A percentile compares a stretch with the other conserved stretches of the same genome.
These are phyloP conservation scores for Neodiprion lecontei DNA, from an alignment of 1,140 invertebrate species.

Conservation along the genomic window DNA sequence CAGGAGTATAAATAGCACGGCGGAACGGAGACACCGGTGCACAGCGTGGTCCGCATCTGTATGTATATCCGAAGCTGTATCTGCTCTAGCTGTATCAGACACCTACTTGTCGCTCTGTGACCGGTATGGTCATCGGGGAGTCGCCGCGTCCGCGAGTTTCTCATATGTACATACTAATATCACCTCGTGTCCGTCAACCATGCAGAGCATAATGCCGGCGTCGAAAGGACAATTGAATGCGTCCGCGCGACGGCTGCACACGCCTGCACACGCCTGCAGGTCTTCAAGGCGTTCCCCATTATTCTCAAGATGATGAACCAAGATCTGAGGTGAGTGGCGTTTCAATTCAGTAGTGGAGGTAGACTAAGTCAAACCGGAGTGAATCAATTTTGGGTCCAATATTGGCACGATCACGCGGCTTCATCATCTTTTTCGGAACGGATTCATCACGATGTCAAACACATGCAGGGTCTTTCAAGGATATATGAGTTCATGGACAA, in stretches of 20 bases:
- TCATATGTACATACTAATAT: slow-evolving; percentile 10
- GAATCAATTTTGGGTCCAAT: no score
- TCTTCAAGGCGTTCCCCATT: not conserved
- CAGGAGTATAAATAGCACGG: slow-evolving; percentile 55
- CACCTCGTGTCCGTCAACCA: not conserved
- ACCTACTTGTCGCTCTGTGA: slow-evolving; percentile 24
- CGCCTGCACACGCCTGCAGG: not conserved
- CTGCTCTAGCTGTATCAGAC: slow-evolving; percentile 25
- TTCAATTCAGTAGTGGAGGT: no score
- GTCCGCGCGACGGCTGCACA: not conserved
- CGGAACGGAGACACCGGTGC: slow-evolving; percentile 39
- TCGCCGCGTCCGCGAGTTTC: slow-evolving; percentile 1
- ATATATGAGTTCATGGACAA: no score
- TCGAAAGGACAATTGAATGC: slow-evolving; percentile 10
- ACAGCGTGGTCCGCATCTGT: slow-evolving; percentile 21
- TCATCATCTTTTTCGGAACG: no score
- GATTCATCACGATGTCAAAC: no score
- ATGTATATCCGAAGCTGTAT: slow-evolving; percentile 33
- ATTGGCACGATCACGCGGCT: no score
- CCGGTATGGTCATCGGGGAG: slow-evolving; percentile 18
- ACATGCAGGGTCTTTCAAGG: no score
- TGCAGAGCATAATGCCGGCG: not conserved
- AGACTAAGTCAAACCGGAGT: no score
- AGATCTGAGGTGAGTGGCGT: no score
- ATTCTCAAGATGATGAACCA: no score